Evolutionary conservation across 2,113 vertebrate genomes (phyloP).

Genomic region (Apodemus speciosus): DNA sequence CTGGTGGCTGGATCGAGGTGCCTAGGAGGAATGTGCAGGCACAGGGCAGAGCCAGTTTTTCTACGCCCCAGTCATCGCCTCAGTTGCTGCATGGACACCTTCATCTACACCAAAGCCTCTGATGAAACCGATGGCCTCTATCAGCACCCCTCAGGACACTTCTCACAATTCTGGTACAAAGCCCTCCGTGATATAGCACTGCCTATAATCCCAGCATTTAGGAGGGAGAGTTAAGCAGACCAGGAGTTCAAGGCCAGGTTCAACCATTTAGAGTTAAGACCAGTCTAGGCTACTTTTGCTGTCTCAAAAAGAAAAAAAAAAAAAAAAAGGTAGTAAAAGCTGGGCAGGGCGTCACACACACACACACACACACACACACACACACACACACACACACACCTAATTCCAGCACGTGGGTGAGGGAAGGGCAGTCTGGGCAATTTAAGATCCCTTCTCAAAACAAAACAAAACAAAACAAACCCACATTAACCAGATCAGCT

Average conservation of each 20-base stretch:
- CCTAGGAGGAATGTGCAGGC: not conserved
- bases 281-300: not conserved
- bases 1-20: not conserved
- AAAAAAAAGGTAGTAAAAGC: not conserved
- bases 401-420: not conserved
- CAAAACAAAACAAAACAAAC: not conserved
- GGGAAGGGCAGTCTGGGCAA: not conserved
- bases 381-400: not conserved
- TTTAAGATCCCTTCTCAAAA: not conserved
- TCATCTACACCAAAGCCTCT: not conserved
- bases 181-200: too few relatives aligned
- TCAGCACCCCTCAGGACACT: too few relatives aligned
- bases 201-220: not conserved
- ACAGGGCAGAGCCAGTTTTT: not conserved
- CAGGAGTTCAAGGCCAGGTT: not conserved
- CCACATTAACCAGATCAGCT: not conserved
- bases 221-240: not conserved
- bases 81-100: not conserved
- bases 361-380: too few relatives aligned
- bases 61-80: not conserved
- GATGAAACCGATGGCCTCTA: not conserved
- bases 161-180: not conserved
- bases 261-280: not conserved
- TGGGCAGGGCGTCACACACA: not conserved
- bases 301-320: not conserved